Evolutionary conservation across 1,140 invertebrate genomes (phyloP).

Genomic region (Caerostris darwini): DNA sequence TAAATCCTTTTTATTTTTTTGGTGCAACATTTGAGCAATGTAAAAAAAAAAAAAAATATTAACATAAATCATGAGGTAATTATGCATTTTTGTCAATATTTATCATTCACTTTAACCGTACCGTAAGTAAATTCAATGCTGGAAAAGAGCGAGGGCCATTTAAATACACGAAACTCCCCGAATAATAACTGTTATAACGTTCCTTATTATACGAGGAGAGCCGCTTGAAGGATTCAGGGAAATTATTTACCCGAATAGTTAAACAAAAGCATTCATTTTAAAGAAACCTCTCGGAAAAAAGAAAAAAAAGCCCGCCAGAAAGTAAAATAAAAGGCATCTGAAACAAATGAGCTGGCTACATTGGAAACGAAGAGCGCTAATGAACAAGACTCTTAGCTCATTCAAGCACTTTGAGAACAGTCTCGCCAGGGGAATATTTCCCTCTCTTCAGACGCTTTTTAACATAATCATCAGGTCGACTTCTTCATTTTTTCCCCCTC

Average conservation of each 20-base stretch:
- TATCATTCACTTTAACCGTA: too few relatives aligned
- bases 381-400: conserved; percentile 55
- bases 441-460: conserved; percentile 52
- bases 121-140: too few relatives aligned
- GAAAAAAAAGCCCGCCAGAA: not conserved
- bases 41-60: too few relatives aligned
- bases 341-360: conserved; percentile 73
- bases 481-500: conserved; percentile 68
- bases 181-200: too few relatives aligned
- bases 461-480: conserved; percentile 76
- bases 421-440: conserved; percentile 31
- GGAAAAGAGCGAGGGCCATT: too few relatives aligned
- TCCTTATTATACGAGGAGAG: too few relatives aligned
- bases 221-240: not conserved
- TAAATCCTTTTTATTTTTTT: too few relatives aligned
- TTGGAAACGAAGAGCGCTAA: conserved; percentile 67
- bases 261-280: conserved; percentile 55
- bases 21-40: too few relatives aligned
- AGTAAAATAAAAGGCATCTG: not conserved
- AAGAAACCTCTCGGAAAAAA: not conserved
- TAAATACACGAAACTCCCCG: too few relatives aligned
- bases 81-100: too few relatives aligned
- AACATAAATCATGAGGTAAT: too few relatives aligned
- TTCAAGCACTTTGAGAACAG: conserved; percentile 39
- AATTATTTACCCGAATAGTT: conserved; percentile 4